phyloP scores from a whole-genome alignment of 2,888 invertebrate genomes.

The Celastrina argiolus region DNA sequence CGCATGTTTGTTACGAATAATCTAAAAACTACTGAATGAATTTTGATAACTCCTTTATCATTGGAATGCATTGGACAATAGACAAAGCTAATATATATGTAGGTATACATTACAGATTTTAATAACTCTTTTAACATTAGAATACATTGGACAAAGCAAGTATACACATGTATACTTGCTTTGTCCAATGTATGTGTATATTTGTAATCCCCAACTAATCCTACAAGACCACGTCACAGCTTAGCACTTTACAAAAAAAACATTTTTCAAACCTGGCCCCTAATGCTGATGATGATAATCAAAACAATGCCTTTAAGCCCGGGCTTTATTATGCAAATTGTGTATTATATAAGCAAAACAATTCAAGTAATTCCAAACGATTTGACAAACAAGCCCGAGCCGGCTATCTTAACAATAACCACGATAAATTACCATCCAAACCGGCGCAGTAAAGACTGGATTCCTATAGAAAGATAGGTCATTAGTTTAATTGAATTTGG shows the following conservation, averaged over 20 bases:
- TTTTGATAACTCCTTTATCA: too few species aligned
- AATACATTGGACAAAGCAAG: too few species aligned
- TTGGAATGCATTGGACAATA: too few species aligned
- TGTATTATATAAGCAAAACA: constrained; percentile 36
- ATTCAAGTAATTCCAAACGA: constrained; percentile 51
- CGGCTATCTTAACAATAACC: constrained; percentile 53
- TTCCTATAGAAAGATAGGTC: constrained; percentile 45
- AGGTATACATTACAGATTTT: too few species aligned
- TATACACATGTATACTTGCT: too few species aligned
- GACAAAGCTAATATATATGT: too few species aligned
- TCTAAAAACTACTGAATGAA: too few species aligned
- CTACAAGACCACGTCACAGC: not conserved
- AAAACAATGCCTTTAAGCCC: constrained; percentile 1
- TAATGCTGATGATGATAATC: not conserved
- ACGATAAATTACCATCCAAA: constrained; percentile 66
- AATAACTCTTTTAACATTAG: too few species aligned
- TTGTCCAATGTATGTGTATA: too few species aligned
- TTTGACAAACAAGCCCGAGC: constrained; percentile 43
- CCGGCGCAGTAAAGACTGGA: constrained; percentile 57
- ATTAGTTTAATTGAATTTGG: constrained; percentile 56
- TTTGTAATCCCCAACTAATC: not conserved
- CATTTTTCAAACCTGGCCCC: not conserved
- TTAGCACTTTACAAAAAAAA: not conserved
- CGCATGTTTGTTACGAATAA: too few species aligned
- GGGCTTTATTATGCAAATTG: constrained; percentile 14